Evolutionary conservation across 2,113 vertebrate species (phyloP).

Genomic region (Athene noctua): DNA sequence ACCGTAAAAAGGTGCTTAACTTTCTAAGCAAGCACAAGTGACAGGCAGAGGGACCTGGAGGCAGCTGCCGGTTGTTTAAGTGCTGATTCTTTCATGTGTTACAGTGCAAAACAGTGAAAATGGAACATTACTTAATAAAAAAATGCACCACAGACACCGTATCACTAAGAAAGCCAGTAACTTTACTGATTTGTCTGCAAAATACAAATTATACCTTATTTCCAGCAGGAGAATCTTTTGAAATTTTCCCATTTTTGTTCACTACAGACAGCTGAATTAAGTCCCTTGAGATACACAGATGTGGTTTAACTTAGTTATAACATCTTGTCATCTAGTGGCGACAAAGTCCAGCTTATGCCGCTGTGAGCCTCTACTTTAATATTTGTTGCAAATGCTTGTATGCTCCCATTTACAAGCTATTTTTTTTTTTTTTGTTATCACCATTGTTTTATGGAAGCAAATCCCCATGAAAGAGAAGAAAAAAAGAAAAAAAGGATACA

Average conservation of each 20-base stretch:
- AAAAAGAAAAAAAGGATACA: conserved; percentile 79
- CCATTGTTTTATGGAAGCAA: conserved; percentile 88
- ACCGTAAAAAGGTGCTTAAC: neutral
- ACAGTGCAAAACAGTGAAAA: conserved; percentile 31
- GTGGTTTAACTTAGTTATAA: conserved; percentile 93
- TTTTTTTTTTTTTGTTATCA: conserved; percentile 77
- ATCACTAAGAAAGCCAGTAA: conserved; percentile 99
- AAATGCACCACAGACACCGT: conserved; percentile 86
- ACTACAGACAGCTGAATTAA: conserved; percentile 99
- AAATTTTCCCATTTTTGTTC: conserved; percentile 88
- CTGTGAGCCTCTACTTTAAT: conserved; percentile 92
- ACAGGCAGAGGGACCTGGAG: neutral
- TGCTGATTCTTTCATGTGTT: neutral
- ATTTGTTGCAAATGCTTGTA: conserved; percentile 87
- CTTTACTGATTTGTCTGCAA: conserved; percentile 99
- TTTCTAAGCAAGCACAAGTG: neutral
- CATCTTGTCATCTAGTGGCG: conserved; percentile 97
- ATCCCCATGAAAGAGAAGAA: conserved; percentile 78
- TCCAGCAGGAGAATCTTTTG: conserved; percentile 91
- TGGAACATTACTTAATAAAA: conserved; percentile 67
- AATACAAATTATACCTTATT: conserved; percentile 99
- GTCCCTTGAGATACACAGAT: conserved; percentile 98
- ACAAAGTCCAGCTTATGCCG: conserved; percentile 99
- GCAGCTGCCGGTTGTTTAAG: neutral
- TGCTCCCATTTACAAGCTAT: conserved; percentile 90